Conservation (phyloP, 2,113 vertebrate genomes). For the Myotis lucifugus region DNA sequence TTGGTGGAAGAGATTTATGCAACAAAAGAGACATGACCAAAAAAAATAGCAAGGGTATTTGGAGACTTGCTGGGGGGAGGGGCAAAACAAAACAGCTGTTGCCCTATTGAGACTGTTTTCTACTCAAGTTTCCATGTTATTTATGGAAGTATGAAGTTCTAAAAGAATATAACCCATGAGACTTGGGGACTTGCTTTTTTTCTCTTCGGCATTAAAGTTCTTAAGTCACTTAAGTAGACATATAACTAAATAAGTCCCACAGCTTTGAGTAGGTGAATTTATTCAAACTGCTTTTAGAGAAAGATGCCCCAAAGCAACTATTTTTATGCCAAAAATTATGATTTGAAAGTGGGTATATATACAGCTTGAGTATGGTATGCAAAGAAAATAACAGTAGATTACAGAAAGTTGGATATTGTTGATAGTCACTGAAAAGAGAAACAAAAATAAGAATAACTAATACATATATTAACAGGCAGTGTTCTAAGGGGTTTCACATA, state of each 20-base stretch:
- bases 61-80: not conserved
- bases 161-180: not conserved
- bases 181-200: not conserved
- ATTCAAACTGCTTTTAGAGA: not conserved
- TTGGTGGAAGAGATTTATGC: not conserved
- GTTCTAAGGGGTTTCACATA: not conserved
- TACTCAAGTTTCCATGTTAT: not conserved
- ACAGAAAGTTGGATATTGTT: not conserved
- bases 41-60: not conserved
- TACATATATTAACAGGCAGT: not conserved
- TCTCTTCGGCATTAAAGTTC: not conserved
- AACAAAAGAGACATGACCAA: not conserved
- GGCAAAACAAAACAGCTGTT: not conserved
- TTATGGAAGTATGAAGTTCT: not conserved
- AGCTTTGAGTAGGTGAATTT: not conserved
- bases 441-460: not conserved
- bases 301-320: not conserved
- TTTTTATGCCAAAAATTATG: not conserved
- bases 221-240: not conserved
- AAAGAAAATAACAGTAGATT: not conserved
- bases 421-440: not conserved
- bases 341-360: not conserved
- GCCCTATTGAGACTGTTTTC: not conserved
- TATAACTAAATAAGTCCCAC: not conserved
- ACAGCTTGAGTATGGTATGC: not conserved